Percentiles rank a stretch among this genome's conserved stretches.
Evolutionary conservation across 2,113 vertebrate genomes (phyloP).

Genomic region (Oenanthe melanoleuca): DNA sequence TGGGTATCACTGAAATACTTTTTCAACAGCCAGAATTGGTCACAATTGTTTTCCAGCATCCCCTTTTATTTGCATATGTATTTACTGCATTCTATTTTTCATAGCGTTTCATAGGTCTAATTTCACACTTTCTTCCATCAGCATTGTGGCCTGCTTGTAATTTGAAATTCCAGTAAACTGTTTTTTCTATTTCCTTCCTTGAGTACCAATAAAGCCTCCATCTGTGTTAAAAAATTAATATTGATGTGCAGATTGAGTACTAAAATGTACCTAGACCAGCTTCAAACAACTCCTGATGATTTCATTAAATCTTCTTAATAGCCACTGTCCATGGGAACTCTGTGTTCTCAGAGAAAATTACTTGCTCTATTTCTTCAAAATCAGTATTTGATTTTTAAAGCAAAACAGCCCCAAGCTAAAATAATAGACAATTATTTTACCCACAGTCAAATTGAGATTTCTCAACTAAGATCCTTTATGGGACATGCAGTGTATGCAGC

Average conservation of each 20-base stretch:
- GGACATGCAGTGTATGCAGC: neutral
- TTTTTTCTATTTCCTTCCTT: constrained; percentile 47
- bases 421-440: constrained; percentile 57
- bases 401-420: constrained; percentile 50
- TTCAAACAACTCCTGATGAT: constrained; percentile 67
- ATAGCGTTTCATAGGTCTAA: neutral
- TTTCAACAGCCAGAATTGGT: neutral
- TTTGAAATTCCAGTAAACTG: constrained; percentile 44
- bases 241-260: constrained; percentile 61
- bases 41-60: neutral
- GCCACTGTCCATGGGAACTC: constrained; percentile 36
- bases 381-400: constrained; percentile 53
- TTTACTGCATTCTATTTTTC: constrained; percentile 2
- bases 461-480: constrained; percentile 21
- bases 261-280: constrained; percentile 59
- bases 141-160: neutral
- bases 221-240: constrained; percentile 75
- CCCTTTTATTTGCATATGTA: neutral
- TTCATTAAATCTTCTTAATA: constrained; percentile 75
- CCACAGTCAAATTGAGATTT: constrained; percentile 44
- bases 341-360: constrained; percentile 61
- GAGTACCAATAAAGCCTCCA: constrained; percentile 68
- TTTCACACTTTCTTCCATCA: constrained; percentile 6
- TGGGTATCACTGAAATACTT: neutral
- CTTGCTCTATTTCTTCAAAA: constrained; percentile 57